Evolutionary conservation across 2,888 invertebrate species (phyloP), one percentile per base, ranked within the genome.

Genomic region (Platypus cylindrus): DNA sequence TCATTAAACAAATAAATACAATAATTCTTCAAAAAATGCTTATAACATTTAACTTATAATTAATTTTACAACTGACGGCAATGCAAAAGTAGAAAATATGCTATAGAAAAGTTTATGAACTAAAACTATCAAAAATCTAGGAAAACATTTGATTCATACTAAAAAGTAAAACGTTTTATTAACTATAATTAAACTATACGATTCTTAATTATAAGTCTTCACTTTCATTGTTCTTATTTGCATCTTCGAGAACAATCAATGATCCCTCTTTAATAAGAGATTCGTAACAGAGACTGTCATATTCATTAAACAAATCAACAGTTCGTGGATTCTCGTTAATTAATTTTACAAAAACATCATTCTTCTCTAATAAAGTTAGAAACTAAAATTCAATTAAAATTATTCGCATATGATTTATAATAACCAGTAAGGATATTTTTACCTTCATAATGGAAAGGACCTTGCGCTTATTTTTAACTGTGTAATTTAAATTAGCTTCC

Each of bases 401-500:
- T 23, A 23, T 20, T 14, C 24, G 7, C 3, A 27, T 28, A 14
- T 15, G 22, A 8, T 11, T 16, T 16, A 11, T n/a, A 15, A 30
- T 16, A 33, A 17, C 25, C 5, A 8, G 3, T 28, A 28, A 35
- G 17, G 7, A 16, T 30, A 30, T 5, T 15, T 20, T 28, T 14
- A 38, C 38, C 38, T 35, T 17, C 15, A 22, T 18, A 16, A 47
- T 41, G 15, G 43, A 37, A 17, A 41, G 34, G 2, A 29, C 7
- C 22, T 48, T 36, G 20, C 30, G 40, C 3, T 41, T 43, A 2
- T 39, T 25, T 2, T 32, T 36, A 16, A 57, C 32, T 23, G 43
- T 38, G 12, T 55, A 42, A 45, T 65, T 52, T 27, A 77, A 50
- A 37, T 58, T 56, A 1, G 67, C 73, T 4, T 66, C 54, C 13